Evolutionary conservation across 2,888 invertebrate species (phyloP).

Genomic region (Drosophila affinis): DNA sequence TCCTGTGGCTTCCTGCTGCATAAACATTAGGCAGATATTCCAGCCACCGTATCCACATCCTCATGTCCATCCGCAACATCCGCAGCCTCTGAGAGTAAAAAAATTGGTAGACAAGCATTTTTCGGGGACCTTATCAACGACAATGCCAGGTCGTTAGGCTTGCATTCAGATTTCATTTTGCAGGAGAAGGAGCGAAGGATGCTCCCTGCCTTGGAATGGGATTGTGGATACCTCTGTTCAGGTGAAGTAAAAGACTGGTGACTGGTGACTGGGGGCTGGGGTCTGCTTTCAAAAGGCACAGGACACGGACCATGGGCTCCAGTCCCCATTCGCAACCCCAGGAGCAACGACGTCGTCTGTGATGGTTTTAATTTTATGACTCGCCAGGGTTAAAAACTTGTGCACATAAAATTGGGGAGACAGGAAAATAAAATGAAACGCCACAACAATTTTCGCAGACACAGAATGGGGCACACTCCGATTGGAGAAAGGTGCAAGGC

Average conservation of each 20-base stretch:
- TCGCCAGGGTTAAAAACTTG: conserved; percentile 69
- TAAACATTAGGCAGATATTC: conserved; percentile 52
- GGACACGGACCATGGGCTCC: conserved; percentile 49
- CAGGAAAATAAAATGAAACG: conserved; percentile 62
- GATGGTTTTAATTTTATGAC: conserved; percentile 74
- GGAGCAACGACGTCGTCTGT: conserved; percentile 25
- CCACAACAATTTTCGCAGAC: conserved; percentile 45
- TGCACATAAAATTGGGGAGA: conserved; percentile 54
- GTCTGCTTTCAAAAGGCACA: conserved; percentile 47
- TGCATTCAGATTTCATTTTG: conserved; percentile 68
- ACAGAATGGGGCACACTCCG: neutral
- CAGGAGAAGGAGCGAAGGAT: conserved; percentile 27
- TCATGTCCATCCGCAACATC: conserved; percentile 2
- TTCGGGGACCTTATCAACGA: conserved; percentile 71
- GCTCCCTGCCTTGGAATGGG: conserved; percentile 2
- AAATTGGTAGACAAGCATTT: conserved; percentile 52
- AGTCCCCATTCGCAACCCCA: conserved; percentile 48
- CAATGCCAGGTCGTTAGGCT: conserved; percentile 78
- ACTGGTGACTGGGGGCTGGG: conserved; percentile 15
- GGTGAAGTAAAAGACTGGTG: conserved; percentile 29
- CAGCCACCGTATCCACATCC: conserved; percentile 29
- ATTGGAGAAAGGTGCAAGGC: too few relatives aligned
- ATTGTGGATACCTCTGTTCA: conserved; percentile 16
- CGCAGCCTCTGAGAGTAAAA: conserved; percentile 18
- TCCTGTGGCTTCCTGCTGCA: conserved; percentile 39